Evolutionary conservation across 2,113 vertebrate genomes (phyloP).

Genomic region (Eudyptes chrysolophus): DNA sequence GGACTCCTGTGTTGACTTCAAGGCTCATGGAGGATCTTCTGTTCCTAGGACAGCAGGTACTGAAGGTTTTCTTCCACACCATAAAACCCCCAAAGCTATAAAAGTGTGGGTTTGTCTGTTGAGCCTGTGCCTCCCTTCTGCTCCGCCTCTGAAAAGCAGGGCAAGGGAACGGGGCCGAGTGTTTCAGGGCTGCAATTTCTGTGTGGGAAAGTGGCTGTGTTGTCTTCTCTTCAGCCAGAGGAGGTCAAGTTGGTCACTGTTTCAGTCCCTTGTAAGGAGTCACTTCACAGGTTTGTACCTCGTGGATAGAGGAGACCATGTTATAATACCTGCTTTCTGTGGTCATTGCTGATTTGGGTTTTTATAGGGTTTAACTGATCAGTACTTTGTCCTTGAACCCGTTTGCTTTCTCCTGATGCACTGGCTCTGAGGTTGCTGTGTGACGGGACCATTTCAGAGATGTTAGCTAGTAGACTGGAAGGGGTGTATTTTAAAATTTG

Average conservation of each 20-base stretch:
- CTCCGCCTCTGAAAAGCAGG: neutral
- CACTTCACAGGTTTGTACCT: neutral
- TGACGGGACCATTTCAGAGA: neutral
- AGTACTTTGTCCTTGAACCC: neutral
- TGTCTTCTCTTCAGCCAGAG: neutral
- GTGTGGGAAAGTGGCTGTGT: neutral
- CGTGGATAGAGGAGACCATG: neutral
- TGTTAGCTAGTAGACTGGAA: neutral
- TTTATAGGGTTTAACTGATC: neutral
- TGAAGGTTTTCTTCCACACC: neutral
- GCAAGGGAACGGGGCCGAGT: neutral
- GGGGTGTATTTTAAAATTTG: neutral
- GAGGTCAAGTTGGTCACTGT: neutral
- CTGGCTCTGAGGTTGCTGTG: neutral
- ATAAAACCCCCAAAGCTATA: neutral
- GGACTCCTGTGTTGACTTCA: slow-evolving; percentile 12
- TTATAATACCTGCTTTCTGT: neutral
- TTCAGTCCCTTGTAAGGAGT: neutral
- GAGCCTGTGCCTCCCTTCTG: neutral
- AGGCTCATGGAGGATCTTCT: slow-evolving; percentile 62
- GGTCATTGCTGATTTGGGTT: neutral
- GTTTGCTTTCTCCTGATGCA: neutral
- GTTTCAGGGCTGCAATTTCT: neutral
- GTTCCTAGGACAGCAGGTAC: slow-evolving; percentile 58
- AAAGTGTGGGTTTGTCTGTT: fast-evolving